phyloP scores from a whole-genome alignment of 2,888 invertebrate genomes.

The Dicyrtoma fusca region DNA sequence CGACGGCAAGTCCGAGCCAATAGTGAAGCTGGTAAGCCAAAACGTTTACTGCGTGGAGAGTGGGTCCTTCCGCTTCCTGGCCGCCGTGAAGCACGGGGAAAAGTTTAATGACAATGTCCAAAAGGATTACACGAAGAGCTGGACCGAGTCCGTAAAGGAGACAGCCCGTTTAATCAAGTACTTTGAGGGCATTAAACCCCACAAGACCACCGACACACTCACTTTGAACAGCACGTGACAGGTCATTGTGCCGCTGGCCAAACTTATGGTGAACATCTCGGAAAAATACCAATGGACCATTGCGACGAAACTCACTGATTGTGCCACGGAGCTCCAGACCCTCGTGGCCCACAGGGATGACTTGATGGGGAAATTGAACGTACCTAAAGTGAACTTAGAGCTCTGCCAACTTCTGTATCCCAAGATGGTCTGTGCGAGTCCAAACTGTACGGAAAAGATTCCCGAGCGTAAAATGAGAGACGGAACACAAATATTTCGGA shows the following conservation, averaged over 20 bases:
- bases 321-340: neutral
- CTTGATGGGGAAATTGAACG: neutral
- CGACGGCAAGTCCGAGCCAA: too few species aligned
- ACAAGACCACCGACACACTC: conserved; percentile 35
- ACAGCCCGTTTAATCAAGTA: conserved; percentile 37
- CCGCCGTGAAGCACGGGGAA: conserved; percentile 39
- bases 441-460: too few species aligned
- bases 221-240: conserved; percentile 38
- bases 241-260: conserved; percentile 25
- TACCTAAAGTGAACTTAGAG: neutral
- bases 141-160: conserved; percentile 41
- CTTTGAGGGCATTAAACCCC: conserved; percentile 20
- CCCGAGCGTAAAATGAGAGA: too few species aligned
- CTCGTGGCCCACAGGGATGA: too few species aligned
- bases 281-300: conserved; percentile 36
- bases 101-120: conserved; percentile 34
- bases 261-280: conserved; percentile 27
- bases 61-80: conserved; percentile 46
- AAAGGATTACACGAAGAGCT: conserved; percentile 32
- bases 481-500: too few species aligned
- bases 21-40: too few species aligned
- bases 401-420: conserved; percentile 7
- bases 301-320: neutral
- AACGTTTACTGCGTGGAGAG: too few species aligned
- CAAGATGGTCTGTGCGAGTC: too few species aligned